phyloP scores from a whole-genome alignment of 2,113 vertebrate genomes.

The Vimba vimba region DNA sequence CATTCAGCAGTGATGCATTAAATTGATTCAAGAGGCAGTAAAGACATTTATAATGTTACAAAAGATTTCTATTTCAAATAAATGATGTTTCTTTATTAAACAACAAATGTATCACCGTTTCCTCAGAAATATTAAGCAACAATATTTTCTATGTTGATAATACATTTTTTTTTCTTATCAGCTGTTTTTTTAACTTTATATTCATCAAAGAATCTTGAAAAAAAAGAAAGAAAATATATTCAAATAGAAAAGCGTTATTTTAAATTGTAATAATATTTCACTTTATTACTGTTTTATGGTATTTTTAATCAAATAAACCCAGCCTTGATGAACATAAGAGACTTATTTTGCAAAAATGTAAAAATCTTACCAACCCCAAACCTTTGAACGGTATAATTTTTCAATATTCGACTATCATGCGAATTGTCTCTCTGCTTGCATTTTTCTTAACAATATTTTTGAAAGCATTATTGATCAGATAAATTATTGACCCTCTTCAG shows the following conservation, averaged over 20 bases:
- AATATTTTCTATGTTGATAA: too few species aligned
- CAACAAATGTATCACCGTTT: too few species aligned
- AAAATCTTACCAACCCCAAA: neutral
- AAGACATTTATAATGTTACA: too few species aligned
- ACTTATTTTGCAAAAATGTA: neutral
- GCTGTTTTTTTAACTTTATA: too few species aligned
- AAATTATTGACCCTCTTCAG: neutral
- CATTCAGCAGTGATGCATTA: too few species aligned
- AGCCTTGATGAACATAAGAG: neutral
- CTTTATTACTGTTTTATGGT: neutral
- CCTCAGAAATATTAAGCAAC: too few species aligned
- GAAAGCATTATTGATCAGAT: neutral
- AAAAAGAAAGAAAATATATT: neutral
- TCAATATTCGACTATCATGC: neutral
- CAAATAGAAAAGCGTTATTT: neutral
- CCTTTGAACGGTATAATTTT: neutral
- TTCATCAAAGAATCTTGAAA: too few species aligned
- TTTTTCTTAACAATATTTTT: neutral
- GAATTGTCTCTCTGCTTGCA: neutral
- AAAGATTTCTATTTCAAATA: too few species aligned
- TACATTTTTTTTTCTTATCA: too few species aligned
- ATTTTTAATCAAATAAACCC: neutral
- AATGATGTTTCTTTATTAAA: too few species aligned
- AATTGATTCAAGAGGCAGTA: too few species aligned
- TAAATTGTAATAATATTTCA: too few species aligned